Evolutionary conservation across 2,888 invertebrate species (phyloP).

Genomic region (Drosophila macrospina): DNA sequence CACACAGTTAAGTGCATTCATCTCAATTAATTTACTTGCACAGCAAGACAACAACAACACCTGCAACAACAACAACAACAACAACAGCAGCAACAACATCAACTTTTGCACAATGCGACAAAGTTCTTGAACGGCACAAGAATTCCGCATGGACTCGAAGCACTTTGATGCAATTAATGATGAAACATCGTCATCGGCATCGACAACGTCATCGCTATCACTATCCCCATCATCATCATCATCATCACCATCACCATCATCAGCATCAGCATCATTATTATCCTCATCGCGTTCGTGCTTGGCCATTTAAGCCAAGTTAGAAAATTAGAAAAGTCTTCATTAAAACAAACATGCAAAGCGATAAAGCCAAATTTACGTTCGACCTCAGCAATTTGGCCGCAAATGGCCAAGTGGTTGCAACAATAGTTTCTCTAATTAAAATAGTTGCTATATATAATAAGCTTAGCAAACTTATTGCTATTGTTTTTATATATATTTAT

Average conservation of each 20-base stretch:
- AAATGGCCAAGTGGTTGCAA: conserved; percentile 10
- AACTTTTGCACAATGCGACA: conserved; percentile 13
- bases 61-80: conserved; percentile 25
- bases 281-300: conserved; percentile 1
- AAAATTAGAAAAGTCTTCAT: conserved; percentile 74
- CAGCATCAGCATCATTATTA: neutral
- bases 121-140: conserved; percentile 34
- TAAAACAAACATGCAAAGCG: conserved; percentile 74
- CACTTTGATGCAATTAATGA: conserved; percentile 57
- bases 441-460: conserved; percentile 5
- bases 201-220: conserved; percentile 1
- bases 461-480: neutral
- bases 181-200: conserved; percentile 33
- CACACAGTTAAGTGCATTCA: conserved; percentile 77
- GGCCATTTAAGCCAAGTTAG: conserved; percentile 33
- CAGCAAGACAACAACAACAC: conserved; percentile 36
- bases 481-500: no score
- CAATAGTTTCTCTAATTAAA: conserved; percentile 13
- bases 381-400: conserved; percentile 16
- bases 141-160: conserved; percentile 53
- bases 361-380: conserved; percentile 47
- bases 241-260: conserved; percentile 3
- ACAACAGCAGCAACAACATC: conserved; percentile 26
- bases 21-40: conserved; percentile 80
- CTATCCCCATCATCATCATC: neutral